Evolutionary conservation across 2,797 vertebrate species (phyloP).

Genomic region (Acridotheres tristis): DNA sequence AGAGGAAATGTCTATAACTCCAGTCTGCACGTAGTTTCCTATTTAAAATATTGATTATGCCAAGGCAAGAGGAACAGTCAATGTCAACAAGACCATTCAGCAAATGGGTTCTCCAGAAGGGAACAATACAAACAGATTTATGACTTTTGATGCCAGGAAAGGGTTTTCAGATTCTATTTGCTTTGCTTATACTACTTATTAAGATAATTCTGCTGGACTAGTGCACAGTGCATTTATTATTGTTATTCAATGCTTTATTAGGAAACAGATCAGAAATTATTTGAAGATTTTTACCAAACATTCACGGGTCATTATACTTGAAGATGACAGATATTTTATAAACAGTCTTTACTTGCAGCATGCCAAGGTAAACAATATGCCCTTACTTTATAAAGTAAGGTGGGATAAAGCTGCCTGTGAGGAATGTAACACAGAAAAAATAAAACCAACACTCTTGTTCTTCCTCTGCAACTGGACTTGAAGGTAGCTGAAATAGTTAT

Average conservation of each 20-base stretch:
- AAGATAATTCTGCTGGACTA: conserved; percentile 65
- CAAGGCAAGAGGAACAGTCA: conserved; percentile 59
- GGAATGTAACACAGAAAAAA: background rate
- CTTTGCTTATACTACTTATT: conserved; percentile 66
- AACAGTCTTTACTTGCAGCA: conserved; percentile 23
- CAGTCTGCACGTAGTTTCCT: conserved; percentile 56
- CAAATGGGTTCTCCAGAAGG: conserved; percentile 61
- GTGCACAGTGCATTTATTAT: conserved; percentile 29
- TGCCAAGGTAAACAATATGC: background rate
- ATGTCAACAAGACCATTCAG: conserved; percentile 58
- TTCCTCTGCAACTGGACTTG: background rate
- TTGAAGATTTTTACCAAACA: conserved; percentile 49
- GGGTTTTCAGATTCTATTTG: conserved; percentile 57
- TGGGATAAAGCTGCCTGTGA: conserved; percentile 7
- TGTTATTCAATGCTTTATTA: conserved; percentile 42
- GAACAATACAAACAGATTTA: conserved; percentile 70
- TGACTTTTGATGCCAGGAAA: conserved; percentile 55
- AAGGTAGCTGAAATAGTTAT: conserved; percentile 1
- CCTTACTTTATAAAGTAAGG: conserved; percentile 13
- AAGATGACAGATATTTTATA: conserved; percentile 48
- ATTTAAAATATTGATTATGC: conserved; percentile 72
- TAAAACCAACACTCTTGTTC: background rate
- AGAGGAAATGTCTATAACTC: background rate
- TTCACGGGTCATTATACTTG: conserved; percentile 52
- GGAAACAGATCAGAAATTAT: conserved; percentile 54